A percentile compares a stretch with the other conserved stretches of the same genome.
These are phyloP conservation scores for Echinops telfairi DNA, from an alignment of 2,113 vertebrate species.

Conservation along the genomic window DNA sequence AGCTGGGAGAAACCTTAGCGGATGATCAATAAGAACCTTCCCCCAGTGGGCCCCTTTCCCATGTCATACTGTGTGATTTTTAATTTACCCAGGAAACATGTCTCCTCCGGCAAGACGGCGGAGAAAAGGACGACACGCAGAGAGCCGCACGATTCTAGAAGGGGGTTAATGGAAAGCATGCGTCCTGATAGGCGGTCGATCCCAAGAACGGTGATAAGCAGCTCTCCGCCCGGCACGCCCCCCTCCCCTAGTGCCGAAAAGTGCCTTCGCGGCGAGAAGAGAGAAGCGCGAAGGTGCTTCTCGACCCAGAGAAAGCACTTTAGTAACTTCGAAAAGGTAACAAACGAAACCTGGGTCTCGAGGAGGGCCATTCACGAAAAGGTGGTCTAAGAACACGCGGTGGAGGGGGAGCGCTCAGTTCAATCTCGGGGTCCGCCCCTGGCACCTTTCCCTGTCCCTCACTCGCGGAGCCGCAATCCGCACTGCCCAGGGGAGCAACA, in stretches of 20 bases:
- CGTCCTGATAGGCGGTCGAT: neutral
- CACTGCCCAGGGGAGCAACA: neutral
- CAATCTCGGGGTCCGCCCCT: rapidly evolving
- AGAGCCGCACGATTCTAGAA: neutral
- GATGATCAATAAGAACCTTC: neutral
- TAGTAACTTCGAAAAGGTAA: neutral
- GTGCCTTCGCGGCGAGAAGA: neutral
- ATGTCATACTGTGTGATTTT: neutral
- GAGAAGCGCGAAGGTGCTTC: neutral
- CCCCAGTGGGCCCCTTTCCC: neutral
- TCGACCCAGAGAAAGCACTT: neutral
- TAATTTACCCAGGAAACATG: neutral
- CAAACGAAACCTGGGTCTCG: neutral
- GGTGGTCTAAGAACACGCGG: neutral
- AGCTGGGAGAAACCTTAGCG: rapidly evolving
- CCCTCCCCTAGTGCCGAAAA: too few relatives aligned
- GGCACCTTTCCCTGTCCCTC: neutral
- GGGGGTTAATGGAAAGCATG: neutral
- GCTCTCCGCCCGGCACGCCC: neutral
- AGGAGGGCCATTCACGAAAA: neutral
- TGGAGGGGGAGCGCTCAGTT: neutral
- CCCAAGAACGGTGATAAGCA: neutral
- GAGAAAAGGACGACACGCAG: neutral
- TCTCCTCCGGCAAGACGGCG: neutral
- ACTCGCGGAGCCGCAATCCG: rapidly evolving